Evolutionary conservation across 2,797 vertebrate species (phyloP).

Genomic region (Bufotes viridis): DNA sequence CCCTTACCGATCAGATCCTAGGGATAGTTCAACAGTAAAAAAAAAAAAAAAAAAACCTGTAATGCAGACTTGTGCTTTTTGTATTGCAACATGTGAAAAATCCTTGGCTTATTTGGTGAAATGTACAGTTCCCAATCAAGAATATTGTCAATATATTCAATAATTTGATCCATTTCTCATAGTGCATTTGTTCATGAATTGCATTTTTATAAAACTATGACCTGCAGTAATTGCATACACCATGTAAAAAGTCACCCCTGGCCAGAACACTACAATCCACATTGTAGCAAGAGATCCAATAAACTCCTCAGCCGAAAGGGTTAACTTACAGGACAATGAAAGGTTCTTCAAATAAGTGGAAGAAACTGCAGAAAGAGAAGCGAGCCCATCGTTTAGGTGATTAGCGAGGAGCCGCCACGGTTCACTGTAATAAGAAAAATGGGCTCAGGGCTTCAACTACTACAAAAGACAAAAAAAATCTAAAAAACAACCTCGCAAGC

Average conservation of each 20-base stretch:
- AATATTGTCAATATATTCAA: conserved; percentile 9
- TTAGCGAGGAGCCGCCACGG: background rate
- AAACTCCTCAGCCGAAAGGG: background rate
- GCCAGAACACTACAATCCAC: conserved; percentile 15
- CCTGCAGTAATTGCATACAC: conserved; percentile 38
- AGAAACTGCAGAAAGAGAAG: background rate
- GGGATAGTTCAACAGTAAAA: too few species aligned
- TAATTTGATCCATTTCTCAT: conserved; percentile 38
- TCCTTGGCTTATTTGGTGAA: conserved; percentile 38
- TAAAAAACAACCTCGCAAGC: conserved; percentile 70
- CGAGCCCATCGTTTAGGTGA: background rate
- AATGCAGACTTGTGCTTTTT: too few species aligned
- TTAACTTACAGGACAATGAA: background rate
- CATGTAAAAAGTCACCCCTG: conserved; percentile 5
- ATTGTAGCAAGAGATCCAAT: background rate
- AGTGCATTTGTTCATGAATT: conserved; percentile 38
- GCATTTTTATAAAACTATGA: background rate
- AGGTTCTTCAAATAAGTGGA: conserved; percentile 5
- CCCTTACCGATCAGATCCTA: too few species aligned
- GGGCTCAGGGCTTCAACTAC: background rate
- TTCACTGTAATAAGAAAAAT: background rate
- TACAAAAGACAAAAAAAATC: background rate
- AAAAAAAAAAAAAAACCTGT: too few species aligned
- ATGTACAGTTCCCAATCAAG: background rate
- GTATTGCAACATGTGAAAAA: background rate